Percentiles rank a stretch among this genome's conserved stretches.
Evolutionary conservation across 2,888 invertebrate species (phyloP).

Genomic region (Synergus japonicus): DNA sequence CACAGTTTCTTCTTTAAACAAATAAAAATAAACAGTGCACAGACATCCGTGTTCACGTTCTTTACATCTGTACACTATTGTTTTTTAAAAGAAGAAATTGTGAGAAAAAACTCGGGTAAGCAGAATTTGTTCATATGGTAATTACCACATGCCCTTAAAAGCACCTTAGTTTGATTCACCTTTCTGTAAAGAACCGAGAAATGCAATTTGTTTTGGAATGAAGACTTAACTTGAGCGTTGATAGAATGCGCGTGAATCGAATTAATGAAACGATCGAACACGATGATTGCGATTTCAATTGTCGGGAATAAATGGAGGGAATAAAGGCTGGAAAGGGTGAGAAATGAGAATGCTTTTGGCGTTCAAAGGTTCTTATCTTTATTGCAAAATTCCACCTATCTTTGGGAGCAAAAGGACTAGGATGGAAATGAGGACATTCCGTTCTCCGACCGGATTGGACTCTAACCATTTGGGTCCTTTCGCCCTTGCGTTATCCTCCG

Average conservation of each 20-base stretch:
- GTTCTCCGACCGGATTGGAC: conserved; percentile 65
- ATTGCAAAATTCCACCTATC: conserved; percentile 68
- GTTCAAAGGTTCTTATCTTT: conserved; percentile 69
- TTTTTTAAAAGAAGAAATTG: no score
- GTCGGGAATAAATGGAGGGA: conserved; percentile 23
- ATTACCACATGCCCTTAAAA: no score
- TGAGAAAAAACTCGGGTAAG: no score
- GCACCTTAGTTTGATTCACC: not conserved
- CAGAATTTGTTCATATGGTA: no score
- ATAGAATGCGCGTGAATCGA: conserved; percentile 23
- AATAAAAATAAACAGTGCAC: no score
- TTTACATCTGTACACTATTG: no score
- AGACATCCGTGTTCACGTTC: no score
- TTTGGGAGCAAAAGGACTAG: conserved; percentile 63
- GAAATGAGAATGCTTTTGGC: conserved; percentile 39
- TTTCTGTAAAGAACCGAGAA: not conserved
- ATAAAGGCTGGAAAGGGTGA: conserved; percentile 18
- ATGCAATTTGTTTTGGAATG: conserved; percentile 20
- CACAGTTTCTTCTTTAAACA: no score
- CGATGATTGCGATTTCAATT: conserved; percentile 39
- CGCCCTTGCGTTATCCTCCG: conserved; percentile 53
- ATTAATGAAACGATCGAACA: conserved; percentile 11
- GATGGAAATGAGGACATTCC: conserved; percentile 69
- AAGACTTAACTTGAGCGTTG: conserved; percentile 14
- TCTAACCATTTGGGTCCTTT: conserved; percentile 70